Evolutionary conservation across 2,113 vertebrate genomes (phyloP), one percentile per base, ranked within the genome.

Genomic region (Alectura lathami): DNA sequence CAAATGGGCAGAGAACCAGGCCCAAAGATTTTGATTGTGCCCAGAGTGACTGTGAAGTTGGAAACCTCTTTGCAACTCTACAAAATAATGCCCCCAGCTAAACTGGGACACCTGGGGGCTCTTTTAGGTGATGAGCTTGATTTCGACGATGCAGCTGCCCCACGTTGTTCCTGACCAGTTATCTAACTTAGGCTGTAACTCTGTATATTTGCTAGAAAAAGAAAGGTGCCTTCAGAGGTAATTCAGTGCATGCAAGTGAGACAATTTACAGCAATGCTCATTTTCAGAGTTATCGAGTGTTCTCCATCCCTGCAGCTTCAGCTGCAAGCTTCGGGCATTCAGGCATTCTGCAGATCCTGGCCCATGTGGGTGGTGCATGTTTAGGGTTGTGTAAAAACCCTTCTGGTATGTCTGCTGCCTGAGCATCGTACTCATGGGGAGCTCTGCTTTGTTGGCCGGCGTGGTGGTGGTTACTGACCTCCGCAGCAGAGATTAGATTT

Each of bases 301-400:
- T 64, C 29, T 53, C 8, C 4, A 66, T 48, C 45, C 43, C 14
- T 68, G 23, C 43, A 67, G 56, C 68, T 81, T 83, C 79, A 80
- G 48, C 62, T 34, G 53, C 70, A 43, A 67, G 42, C 56, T 77
- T 47, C 83, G 47, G 51, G 21, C 21, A 22, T 48, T 62, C 11
- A 48, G 15, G 11, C 27, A 13, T 36, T 38, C 48, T 84, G 74
- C n/a, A 50, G 2, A 36, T 48, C 43, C n/a, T n/a, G n/a, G n/a
- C n/a, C n/a, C n/a, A n/a, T n/a, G n/a, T n/a, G n/a, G n/a, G n/a
- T n/a, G 45, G 6, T 47, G 40, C 38, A 17, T 80, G 20, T 81
- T 17, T 51, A 36, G 64, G 47, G 24, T 70, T 0, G 0, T 59
- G 2, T 11, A 17, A 69, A 83, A 84, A n/a, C 14, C 2, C 13